Evolutionary conservation across 2,797 vertebrate species (phyloP).

Genomic region (Acipenser ruthenus): DNA sequence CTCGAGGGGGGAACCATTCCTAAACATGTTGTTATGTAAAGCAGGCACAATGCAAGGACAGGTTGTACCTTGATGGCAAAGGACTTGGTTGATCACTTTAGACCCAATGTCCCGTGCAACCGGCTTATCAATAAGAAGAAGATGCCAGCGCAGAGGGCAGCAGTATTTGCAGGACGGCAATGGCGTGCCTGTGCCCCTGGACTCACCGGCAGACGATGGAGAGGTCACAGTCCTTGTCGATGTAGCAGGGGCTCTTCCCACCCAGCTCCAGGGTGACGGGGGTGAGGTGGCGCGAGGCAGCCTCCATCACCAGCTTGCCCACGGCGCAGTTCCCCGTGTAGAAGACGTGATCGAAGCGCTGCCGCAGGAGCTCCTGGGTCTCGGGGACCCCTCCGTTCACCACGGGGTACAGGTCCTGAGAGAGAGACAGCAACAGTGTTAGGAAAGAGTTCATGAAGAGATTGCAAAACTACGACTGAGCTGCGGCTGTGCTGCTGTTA

Average conservation of each 20-base stretch:
- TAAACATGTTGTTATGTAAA: no score
- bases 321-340: constrained; percentile 73
- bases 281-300: constrained; percentile 76
- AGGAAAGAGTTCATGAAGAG: neutral
- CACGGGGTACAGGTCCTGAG: constrained; percentile 75
- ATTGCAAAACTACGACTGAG: no score
- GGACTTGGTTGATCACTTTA: no score
- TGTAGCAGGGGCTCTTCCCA: constrained; percentile 86
- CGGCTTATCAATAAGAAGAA: no score
- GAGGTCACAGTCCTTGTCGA: constrained; percentile 81
- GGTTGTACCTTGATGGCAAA: no score
- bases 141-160: no score
- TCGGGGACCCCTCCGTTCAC: constrained; percentile 71
- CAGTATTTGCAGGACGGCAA: neutral
- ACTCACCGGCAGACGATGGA: constrained; percentile 73
- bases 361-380: constrained; percentile 75
- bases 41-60: no score
- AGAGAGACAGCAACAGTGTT: neutral
- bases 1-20: no score
- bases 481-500: no score
- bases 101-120: no score
- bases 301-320: constrained; percentile 77
- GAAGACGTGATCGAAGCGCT: constrained; percentile 86
- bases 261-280: constrained; percentile 87
- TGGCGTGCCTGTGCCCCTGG: neutral